Evolutionary conservation across 1,140 invertebrate genomes (phyloP).

Genomic region (Pantala flavescens): DNA sequence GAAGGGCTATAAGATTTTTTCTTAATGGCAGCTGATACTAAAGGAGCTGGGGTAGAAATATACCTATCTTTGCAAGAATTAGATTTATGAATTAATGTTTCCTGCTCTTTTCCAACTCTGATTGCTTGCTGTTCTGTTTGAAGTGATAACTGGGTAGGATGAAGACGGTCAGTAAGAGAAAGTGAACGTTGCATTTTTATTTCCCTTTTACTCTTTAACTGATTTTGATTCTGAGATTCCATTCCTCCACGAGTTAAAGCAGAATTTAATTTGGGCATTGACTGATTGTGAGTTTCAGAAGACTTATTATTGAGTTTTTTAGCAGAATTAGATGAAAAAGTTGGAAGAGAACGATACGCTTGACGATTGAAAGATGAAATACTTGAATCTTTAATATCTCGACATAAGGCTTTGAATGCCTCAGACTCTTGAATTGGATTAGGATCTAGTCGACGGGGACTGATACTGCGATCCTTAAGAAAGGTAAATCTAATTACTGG

Average conservation of each 20-base stretch:
- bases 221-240: not conserved
- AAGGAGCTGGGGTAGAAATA: not conserved
- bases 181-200: not conserved
- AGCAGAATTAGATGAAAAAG: not conserved
- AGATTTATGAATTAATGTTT: not conserved
- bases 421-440: conserved; percentile 20
- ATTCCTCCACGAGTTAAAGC: not conserved
- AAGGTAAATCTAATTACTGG: conserved; percentile 22
- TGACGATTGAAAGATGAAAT: not conserved
- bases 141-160: not conserved
- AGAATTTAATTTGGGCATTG: not conserved
- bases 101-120: not conserved
- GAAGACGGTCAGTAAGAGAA: not conserved
- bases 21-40: not conserved
- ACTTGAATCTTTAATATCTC: conserved; percentile 20
- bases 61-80: too few species aligned
- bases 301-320: not conserved
- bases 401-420: conserved; percentile 24
- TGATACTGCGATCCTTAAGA: conserved; percentile 24
- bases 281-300: not conserved
- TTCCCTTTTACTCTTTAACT: not conserved
- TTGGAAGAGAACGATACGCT: not conserved
- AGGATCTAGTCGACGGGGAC: conserved; percentile 22
- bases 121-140: not conserved
- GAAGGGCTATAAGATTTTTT: not conserved